A percentile compares a stretch with the other conserved stretches of the same genome.
Conservation (phyloP, 2,113 vertebrate genomes). For the Crotalus helleri region DNA sequence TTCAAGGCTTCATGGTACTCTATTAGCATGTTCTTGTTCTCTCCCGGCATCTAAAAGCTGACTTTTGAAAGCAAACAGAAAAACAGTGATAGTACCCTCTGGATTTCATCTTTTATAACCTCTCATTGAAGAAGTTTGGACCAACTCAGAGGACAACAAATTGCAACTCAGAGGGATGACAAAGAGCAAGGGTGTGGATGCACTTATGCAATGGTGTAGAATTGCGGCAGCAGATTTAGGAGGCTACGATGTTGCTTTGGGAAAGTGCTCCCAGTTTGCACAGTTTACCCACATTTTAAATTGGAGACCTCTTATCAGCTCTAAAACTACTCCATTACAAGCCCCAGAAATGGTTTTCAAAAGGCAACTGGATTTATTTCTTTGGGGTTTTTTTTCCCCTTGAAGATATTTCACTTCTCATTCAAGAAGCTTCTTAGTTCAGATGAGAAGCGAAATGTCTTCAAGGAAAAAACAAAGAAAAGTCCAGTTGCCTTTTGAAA, state of each 20-base stretch:
- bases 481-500: not conserved
- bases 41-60: not conserved
- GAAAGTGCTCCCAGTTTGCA: not conserved
- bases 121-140: not conserved
- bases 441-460: too few relatives aligned
- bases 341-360: too few relatives aligned
- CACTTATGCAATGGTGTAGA: not conserved
- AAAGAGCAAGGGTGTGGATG: not conserved
- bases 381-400: too few relatives aligned
- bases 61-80: not conserved
- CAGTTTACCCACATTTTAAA: not conserved
- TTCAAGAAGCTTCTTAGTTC: too few relatives aligned
- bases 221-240: not conserved
- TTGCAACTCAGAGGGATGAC: too few relatives aligned
- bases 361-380: too few relatives aligned
- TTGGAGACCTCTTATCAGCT: not conserved
- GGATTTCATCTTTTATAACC: not conserved
- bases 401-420: too few relatives aligned
- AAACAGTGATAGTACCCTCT: too few relatives aligned
- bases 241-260: not conserved
- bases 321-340: not conserved
- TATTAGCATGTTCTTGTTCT: not conserved
- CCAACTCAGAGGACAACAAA: not conserved
- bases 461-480: not conserved
- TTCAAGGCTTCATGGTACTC: too few relatives aligned